A percentile compares a stretch with the other conserved stretches of the same genome.
Evolutionary conservation across 2,797 vertebrate species (phyloP).

Genomic region (Ceyx erithaca): DNA sequence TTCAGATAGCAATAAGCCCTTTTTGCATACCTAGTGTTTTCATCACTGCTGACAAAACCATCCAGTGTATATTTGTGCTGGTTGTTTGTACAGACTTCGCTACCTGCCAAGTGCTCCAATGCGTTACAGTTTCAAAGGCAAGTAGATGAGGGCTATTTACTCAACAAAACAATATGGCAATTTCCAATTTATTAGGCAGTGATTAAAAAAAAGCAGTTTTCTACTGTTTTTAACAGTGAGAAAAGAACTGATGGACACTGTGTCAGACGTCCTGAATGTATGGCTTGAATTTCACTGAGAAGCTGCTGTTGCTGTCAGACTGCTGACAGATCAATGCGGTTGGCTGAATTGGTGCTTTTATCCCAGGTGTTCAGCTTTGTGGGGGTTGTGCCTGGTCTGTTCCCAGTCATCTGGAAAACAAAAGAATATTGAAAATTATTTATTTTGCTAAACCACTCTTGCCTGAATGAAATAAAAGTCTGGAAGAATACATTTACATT

Average conservation of each 20-base stretch:
- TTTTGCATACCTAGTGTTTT: not conserved
- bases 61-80: constrained; percentile 60
- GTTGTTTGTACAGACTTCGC: not conserved
- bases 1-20: not conserved
- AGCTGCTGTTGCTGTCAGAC: constrained; percentile 78
- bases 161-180: not conserved
- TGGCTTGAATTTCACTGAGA: not conserved
- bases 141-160: not conserved
- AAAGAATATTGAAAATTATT: constrained; percentile 10
- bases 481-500: constrained; percentile 21
- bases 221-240: not conserved
- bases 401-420: constrained; percentile 89
- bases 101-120: not conserved
- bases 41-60: constrained; percentile 26
- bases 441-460: constrained; percentile 6
- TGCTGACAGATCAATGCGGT: constrained; percentile 90
- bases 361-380: constrained; percentile 94
- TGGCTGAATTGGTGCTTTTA: constrained; percentile 92
- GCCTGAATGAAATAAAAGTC: constrained; percentile 3
- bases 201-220: not conserved
- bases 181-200: constrained; percentile 3
- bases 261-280: not conserved
- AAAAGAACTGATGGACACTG: not conserved
- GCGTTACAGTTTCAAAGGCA: not conserved
- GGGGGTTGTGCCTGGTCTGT: constrained; percentile 86